Percentiles rank a stretch among this genome's conserved stretches.
phyloP scores from a whole-genome alignment of 2,797 vertebrate species.

The Leucoraja ocellata region DNA sequence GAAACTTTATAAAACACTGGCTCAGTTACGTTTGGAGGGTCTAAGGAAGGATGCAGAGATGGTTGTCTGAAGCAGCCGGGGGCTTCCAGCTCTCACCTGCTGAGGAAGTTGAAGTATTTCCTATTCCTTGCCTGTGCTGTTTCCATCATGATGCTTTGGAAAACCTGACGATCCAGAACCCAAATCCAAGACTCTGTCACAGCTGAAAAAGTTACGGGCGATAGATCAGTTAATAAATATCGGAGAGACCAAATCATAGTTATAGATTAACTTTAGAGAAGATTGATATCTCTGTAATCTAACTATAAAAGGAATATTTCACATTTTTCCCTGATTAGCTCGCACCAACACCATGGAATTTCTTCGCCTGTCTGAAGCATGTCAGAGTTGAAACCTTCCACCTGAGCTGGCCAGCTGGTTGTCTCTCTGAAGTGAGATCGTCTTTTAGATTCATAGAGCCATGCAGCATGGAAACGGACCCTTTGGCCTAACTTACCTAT shows the following conservation, averaged over 20 bases:
- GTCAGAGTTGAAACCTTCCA: background rate
- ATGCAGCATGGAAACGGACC: no score
- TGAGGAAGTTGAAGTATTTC: constrained; percentile 68
- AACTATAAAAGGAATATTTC: background rate
- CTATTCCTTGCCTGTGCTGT: constrained; percentile 62
- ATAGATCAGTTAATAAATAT: background rate
- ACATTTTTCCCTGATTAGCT: background rate
- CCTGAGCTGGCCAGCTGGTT: background rate
- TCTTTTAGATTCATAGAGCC: no score
- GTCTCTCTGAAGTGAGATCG: background rate
- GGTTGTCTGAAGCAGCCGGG: background rate
- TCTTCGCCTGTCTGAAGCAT: background rate
- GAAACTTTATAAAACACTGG: no score
- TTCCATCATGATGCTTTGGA: constrained; percentile 69
- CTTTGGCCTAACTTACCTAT: no score
- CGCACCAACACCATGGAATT: no score
- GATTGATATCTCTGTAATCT: no score
- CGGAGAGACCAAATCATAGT: background rate
- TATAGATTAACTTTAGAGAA: background rate
- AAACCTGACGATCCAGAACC: constrained; percentile 66
- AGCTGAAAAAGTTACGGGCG: constrained; percentile 48
- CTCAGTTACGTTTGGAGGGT: no score
- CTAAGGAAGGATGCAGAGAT: no score
- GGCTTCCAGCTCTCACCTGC: constrained; percentile 54
- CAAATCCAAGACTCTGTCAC: constrained; percentile 63